Percentiles rank a stretch among this genome's conserved stretches.
These are phyloP conservation scores for Muscina levida DNA, from an alignment of 2,888 invertebrate species.

Conservation along the genomic window DNA sequence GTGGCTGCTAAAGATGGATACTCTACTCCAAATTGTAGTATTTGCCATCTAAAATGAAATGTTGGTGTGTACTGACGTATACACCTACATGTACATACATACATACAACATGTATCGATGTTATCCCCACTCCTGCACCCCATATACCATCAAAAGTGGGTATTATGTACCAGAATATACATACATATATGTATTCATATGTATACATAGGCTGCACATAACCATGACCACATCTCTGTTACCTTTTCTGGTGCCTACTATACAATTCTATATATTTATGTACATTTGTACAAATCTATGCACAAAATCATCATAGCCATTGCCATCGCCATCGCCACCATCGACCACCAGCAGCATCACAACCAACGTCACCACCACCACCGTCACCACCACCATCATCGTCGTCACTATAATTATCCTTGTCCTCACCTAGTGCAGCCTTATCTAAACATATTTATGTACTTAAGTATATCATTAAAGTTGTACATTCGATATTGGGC, in stretches of 20 bases:
- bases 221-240: too few species aligned
- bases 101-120: not conserved
- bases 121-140: too few species aligned
- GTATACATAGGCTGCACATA: not conserved
- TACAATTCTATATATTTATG: too few species aligned
- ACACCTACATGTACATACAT: not conserved
- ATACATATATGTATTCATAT: not conserved
- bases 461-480: conserved; percentile 46
- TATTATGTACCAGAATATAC: too few species aligned
- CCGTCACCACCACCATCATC: not conserved
- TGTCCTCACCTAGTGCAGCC: too few species aligned
- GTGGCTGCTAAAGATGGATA: not conserved
- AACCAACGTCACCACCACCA: not conserved
- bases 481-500: conserved; percentile 43
- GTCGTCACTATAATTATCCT: not conserved
- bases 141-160: too few species aligned
- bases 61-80: too few species aligned
- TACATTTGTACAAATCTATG: too few species aligned
- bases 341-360: not conserved
- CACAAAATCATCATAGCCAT: too few species aligned
- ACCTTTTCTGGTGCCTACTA: too few species aligned
- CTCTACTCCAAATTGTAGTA: not conserved
- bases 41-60: too few species aligned
- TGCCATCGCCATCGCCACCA: too few species aligned
- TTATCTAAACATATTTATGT: not conserved